Percentiles rank a stretch among this genome's conserved stretches.
These are phyloP conservation scores for Halcyon malimbica DNA, from an alignment of 2,113 vertebrate species.

Conservation along the genomic window DNA sequence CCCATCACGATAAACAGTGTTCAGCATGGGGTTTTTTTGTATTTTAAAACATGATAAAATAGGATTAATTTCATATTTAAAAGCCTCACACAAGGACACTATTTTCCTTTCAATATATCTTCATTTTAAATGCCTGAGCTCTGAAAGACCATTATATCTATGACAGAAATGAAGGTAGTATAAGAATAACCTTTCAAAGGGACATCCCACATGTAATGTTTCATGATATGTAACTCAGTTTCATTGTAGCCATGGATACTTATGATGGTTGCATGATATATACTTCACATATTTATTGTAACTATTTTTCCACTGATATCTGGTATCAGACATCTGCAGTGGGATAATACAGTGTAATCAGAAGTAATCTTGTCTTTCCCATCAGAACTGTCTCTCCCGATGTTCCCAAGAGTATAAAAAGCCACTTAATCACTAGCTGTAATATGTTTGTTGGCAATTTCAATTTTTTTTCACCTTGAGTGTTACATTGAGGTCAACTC, in stretches of 20 bases:
- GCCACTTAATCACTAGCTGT: constrained; percentile 38
- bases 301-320: constrained; percentile 22
- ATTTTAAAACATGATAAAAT: background rate
- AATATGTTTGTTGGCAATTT: constrained; percentile 63
- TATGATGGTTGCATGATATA: background rate
- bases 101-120: background rate
- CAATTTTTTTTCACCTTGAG: constrained; percentile 62
- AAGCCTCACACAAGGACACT: background rate
- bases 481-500: constrained; percentile 51
- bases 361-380: constrained; percentile 25
- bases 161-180: background rate
- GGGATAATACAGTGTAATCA: constrained; percentile 16
- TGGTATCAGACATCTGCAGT: background rate
- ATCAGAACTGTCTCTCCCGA: constrained; percentile 11
- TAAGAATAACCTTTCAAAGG: constrained; percentile 17
- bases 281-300: background rate
- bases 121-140: background rate
- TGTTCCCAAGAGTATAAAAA: constrained; percentile 38
- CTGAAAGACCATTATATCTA: background rate
- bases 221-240: constrained; percentile 4
- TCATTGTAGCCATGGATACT: background rate
- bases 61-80: background rate
- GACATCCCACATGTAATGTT: background rate
- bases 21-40: background rate
- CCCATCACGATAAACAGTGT: background rate